These are phyloP conservation scores for Phoenoteleia sp. DNA, from an alignment of 2,888 invertebrate species.

Conservation along the genomic window DNA sequence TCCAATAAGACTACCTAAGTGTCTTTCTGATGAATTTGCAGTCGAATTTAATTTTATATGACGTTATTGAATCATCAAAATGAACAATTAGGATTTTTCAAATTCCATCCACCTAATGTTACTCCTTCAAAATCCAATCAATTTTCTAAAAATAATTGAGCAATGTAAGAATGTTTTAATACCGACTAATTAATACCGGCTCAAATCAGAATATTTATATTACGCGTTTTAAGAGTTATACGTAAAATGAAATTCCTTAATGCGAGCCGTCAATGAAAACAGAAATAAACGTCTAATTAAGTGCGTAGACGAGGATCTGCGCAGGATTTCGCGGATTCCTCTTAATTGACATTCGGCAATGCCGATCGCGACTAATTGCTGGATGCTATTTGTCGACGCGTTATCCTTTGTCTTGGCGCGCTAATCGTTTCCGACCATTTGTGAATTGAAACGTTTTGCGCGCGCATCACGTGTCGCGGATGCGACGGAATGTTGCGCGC, in stretches of 20 bases:
- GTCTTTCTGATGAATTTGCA: conserved; percentile 2
- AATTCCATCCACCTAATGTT: too few relatives aligned
- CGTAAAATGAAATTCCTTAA: too few relatives aligned
- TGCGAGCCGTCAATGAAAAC: too few relatives aligned
- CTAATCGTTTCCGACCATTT: conserved; percentile 73
- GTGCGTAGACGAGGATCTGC: background rate
- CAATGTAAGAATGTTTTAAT: too few relatives aligned
- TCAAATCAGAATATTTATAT: too few relatives aligned
- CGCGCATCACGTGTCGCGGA: conserved; percentile 73
- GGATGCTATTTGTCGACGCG: conserved; percentile 60
- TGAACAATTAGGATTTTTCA: too few relatives aligned
- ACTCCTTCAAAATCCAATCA: too few relatives aligned
- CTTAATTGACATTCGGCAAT: conserved; percentile 24
- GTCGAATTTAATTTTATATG: conserved; percentile 16
- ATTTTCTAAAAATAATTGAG: too few relatives aligned
- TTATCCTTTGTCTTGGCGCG: conserved; percentile 74
- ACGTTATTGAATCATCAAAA: too few relatives aligned
- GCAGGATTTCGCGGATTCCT: background rate
- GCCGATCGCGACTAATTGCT: conserved; percentile 54
- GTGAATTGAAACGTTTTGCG: conserved; percentile 76
- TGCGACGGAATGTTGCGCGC: conserved; percentile 74
- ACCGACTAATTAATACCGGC: too few relatives aligned
- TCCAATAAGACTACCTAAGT: background rate
- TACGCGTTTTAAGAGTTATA: too few relatives aligned
- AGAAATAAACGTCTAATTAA: too few relatives aligned